A percentile compares a stretch with the other conserved stretches of the same genome.
phyloP scores from a whole-genome alignment of 2,888 invertebrate species.

The Rhagonycha fulva region DNA sequence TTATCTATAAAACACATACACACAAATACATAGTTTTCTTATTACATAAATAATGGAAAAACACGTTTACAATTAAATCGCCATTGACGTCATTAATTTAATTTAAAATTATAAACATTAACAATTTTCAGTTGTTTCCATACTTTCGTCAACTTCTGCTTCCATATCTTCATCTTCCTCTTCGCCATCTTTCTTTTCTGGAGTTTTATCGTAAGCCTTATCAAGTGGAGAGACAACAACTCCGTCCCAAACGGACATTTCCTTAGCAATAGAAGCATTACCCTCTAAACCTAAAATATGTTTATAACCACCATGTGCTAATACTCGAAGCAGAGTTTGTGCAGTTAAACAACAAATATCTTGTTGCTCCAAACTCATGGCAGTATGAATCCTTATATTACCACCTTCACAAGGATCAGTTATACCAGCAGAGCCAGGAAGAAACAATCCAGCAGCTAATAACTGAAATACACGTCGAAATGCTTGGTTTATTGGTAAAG shows the following conservation, averaged over 20 bases:
- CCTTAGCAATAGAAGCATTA: slow-evolving; percentile 63
- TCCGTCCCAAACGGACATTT: slow-evolving; percentile 96
- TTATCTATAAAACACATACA: neutral
- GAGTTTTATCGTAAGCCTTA: slow-evolving; percentile 85
- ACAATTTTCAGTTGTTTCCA: slow-evolving; percentile 55
- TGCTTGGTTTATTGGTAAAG: slow-evolving; percentile 88
- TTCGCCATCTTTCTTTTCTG: slow-evolving; percentile 75
- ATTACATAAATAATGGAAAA: neutral
- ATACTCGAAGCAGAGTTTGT: slow-evolving; percentile 87
- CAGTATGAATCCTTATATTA: slow-evolving; percentile 86
- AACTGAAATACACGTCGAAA: slow-evolving; percentile 90
- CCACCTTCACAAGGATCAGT: slow-evolving; percentile 94
- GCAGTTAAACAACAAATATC: slow-evolving; percentile 93
- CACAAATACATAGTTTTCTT: neutral
- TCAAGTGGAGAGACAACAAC: slow-evolving; percentile 95
- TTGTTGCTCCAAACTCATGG: slow-evolving; percentile 88
- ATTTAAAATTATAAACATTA: slow-evolving; percentile 16
- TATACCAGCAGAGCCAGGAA: slow-evolving; percentile 91
- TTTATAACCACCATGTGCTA: slow-evolving; percentile 92
- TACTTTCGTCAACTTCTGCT: slow-evolving; percentile 62
- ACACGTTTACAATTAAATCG: neutral
- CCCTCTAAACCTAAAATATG: slow-evolving; percentile 78
- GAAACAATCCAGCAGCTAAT: slow-evolving; percentile 90
- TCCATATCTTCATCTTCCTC: slow-evolving; percentile 72
- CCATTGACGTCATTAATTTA: neutral